Evolutionary conservation across 2,797 vertebrate genomes (phyloP).

Genomic region (Enteromius thamalakanensis): DNA sequence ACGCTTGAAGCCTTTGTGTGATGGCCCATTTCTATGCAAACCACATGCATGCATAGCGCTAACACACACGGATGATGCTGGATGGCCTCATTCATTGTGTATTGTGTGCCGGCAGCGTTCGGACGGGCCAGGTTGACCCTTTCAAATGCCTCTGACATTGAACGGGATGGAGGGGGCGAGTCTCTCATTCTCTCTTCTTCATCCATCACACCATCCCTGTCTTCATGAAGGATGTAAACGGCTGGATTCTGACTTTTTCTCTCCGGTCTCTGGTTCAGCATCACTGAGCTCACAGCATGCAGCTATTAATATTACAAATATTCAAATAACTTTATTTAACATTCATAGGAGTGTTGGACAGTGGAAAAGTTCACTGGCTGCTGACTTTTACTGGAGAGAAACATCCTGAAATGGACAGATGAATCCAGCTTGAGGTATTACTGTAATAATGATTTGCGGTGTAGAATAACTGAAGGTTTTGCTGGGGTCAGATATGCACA

Average conservation of each 20-base stretch:
- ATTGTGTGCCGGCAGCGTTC: constrained; percentile 18
- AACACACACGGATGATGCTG: not conserved
- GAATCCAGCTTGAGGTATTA: not conserved
- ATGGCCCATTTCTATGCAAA: constrained; percentile 63
- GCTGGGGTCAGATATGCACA: not conserved
- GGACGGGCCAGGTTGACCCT: constrained; percentile 12
- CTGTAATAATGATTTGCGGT: not conserved
- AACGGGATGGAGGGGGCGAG: constrained; percentile 8
- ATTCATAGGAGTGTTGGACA: constrained; percentile 63
- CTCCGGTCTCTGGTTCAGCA: constrained; percentile 64
- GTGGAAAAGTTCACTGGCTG: not conserved
- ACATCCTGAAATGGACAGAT: not conserved
- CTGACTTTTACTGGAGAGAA: not conserved
- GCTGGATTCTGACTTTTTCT: constrained; percentile 38
- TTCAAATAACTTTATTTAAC: constrained; percentile 85
- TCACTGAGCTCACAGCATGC: constrained; percentile 71
- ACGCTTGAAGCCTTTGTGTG: constrained; percentile 55
- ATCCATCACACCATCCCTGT: constrained; percentile 5
- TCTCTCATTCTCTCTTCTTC: constrained; percentile 14
- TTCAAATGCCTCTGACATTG: not conserved
- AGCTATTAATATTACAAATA: constrained; percentile 82
- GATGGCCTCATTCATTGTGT: constrained; percentile 25
- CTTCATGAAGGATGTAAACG: constrained; percentile 33
- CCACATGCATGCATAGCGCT: constrained; percentile 18
- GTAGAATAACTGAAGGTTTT: not conserved